phyloP scores from a whole-genome alignment of 2,888 invertebrate species.

The Scaptomyza flava region DNA sequence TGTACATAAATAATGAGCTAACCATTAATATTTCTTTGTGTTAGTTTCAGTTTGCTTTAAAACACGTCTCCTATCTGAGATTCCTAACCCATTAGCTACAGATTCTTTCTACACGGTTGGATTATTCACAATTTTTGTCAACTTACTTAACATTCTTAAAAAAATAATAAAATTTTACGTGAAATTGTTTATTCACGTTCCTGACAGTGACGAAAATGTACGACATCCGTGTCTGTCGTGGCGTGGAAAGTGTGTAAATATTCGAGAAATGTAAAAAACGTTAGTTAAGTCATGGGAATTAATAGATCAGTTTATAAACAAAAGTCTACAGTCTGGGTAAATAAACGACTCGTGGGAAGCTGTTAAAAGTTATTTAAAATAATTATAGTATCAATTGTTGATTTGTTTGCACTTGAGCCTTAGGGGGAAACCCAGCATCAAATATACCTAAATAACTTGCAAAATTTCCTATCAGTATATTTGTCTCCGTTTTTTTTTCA shows the following conservation, averaged over 20 bases:
- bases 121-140: too few relatives aligned
- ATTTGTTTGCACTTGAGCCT: conserved; percentile 6
- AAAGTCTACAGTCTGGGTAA: not conserved
- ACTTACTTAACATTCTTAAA: not conserved
- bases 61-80: too few relatives aligned
- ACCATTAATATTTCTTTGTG: too few relatives aligned
- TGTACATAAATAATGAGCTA: too few relatives aligned
- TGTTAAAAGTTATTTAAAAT: not conserved
- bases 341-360: conserved; percentile 13
- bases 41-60: too few relatives aligned
- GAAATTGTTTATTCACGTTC: conserved; percentile 36
- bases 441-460: not conserved
- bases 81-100: not conserved
- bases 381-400: not conserved
- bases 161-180: not conserved
- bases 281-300: conserved; percentile 23
- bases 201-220: conserved; percentile 26
- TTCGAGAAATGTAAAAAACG: conserved; percentile 19
- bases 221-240: conserved; percentile 23
- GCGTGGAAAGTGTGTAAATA: conserved; percentile 3
- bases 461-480: too few relatives aligned
- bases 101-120: not conserved
- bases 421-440: conserved; percentile 7
- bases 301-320: conserved; percentile 4
- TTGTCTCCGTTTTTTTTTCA: too few relatives aligned